phyloP scores from a whole-genome alignment of 2,113 vertebrate genomes.

The Australoheros scitulus region DNA sequence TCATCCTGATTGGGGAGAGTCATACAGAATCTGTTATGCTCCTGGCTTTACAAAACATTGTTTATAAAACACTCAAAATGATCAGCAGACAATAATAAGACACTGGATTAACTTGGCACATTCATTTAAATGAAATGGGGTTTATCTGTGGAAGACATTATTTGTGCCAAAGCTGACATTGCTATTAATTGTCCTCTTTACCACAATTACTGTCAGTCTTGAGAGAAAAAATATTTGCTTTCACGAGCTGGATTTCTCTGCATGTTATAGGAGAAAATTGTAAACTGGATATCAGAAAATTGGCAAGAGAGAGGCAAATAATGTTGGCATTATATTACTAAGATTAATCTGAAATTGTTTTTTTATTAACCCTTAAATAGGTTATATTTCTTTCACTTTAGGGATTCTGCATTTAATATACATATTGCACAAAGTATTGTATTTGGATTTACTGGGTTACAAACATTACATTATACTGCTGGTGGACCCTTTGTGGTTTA shows the following conservation, averaged over 20 bases:
- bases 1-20: conserved; percentile 61
- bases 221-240: conserved; percentile 29
- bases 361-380: not conserved
- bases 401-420: not conserved
- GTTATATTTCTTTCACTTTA: too few relatives aligned
- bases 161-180: conserved; percentile 55
- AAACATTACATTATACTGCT: not conserved
- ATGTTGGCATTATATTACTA: not conserved
- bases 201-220: conserved; percentile 37
- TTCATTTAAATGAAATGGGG: conserved; percentile 60
- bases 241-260: conserved; percentile 7
- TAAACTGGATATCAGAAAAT: conserved; percentile 28
- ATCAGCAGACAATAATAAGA: conserved; percentile 64
- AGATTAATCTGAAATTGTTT: not conserved
- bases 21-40: conserved; percentile 48
- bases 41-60: conserved; percentile 50
- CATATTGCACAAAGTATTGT: not conserved
- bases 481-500: not conserved
- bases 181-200: conserved; percentile 53
- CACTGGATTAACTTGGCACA: conserved; percentile 51
- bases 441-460: not conserved
- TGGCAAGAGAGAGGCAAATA: conserved; percentile 15
- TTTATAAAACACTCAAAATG: conserved; percentile 66
- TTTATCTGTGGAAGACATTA: conserved; percentile 56
- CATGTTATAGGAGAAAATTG: not conserved